Evolutionary conservation across 2,888 invertebrate species (phyloP).

Genomic region (Zele albiditarsus): DNA sequence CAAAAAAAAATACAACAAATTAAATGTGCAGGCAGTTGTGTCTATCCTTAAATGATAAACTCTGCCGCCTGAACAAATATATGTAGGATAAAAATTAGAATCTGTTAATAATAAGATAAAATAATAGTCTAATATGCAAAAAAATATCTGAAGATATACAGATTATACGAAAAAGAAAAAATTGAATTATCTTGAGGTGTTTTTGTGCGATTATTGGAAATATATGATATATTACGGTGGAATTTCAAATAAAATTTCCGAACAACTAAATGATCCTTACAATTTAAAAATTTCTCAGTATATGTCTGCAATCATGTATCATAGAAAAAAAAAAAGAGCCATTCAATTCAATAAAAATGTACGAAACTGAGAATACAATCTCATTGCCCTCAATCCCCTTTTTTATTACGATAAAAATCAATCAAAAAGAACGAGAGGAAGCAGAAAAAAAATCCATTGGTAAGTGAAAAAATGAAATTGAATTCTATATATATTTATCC

Average conservation of each 20-base stretch:
- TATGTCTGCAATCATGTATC: conserved; percentile 70
- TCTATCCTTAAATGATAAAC: conserved; percentile 36
- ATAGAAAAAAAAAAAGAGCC: conserved; percentile 65
- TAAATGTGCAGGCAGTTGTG: conserved; percentile 21
- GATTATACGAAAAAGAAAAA: conserved; percentile 15
- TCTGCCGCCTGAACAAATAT: conserved; percentile 41
- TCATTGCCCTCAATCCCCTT: background rate
- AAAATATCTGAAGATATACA: conserved; percentile 31
- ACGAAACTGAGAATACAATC: conserved; percentile 31
- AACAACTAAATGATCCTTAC: conserved; percentile 66
- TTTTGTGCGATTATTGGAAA: conserved; percentile 43
- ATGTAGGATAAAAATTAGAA: conserved; percentile 54
- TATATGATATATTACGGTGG: conserved; percentile 62
- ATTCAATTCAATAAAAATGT: conserved; percentile 68
- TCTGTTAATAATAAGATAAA: conserved; percentile 67
- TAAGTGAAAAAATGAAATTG: background rate
- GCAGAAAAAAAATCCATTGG: background rate
- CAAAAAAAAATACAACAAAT: conserved; percentile 16
- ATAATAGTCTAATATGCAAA: conserved; percentile 42
- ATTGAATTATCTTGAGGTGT: conserved; percentile 32
- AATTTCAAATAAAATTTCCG: conserved; percentile 65
- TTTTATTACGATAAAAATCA: conserved; percentile 1
- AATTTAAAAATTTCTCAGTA: conserved; percentile 66
- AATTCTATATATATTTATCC: conserved; percentile 4
- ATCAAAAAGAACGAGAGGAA: background rate